Percentiles rank a stretch among this genome's conserved stretches.
Evolutionary conservation across 2,797 vertebrate species (phyloP).

Genomic region (Microchirus variegatus): DNA sequence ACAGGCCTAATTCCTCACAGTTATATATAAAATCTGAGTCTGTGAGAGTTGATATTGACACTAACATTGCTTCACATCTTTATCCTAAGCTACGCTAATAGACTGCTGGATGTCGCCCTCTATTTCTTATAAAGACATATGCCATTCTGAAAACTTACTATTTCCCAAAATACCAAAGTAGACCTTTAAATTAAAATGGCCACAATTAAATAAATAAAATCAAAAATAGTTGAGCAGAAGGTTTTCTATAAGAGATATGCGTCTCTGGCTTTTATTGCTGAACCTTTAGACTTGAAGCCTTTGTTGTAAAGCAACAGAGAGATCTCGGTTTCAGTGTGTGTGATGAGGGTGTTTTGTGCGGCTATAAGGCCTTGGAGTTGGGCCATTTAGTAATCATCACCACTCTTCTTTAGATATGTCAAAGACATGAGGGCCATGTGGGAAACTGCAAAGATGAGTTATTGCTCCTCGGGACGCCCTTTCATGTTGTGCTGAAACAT

Average conservation of each 20-base stretch:
- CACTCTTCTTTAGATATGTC: conserved; percentile 71
- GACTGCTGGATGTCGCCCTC: too few relatives aligned
- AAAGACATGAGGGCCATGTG: conserved; percentile 75
- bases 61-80: too few relatives aligned
- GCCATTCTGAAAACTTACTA: too few relatives aligned
- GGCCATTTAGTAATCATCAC: conserved; percentile 78
- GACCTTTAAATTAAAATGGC: too few relatives aligned
- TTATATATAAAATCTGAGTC: too few relatives aligned
- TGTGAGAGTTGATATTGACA: too few relatives aligned
- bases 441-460: conserved; percentile 70
- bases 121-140: too few relatives aligned
- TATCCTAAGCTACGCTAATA: too few relatives aligned
- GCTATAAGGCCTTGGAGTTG: conserved; percentile 57
- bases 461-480: conserved; percentile 60
- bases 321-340: conserved; percentile 54
- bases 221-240: neutral
- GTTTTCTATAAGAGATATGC: neutral
- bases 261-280: conserved; percentile 38
- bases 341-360: conserved; percentile 60
- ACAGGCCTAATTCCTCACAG: too few relatives aligned
- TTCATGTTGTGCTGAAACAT: conserved; percentile 67
- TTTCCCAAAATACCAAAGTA: too few relatives aligned
- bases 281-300: conserved; percentile 40
- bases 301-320: conserved; percentile 59
- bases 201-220: neutral